Percentiles rank a stretch among this genome's conserved stretches.
phyloP scores from a whole-genome alignment of 2,797 vertebrate species.

The Triplophysa yarkandensis region DNA sequence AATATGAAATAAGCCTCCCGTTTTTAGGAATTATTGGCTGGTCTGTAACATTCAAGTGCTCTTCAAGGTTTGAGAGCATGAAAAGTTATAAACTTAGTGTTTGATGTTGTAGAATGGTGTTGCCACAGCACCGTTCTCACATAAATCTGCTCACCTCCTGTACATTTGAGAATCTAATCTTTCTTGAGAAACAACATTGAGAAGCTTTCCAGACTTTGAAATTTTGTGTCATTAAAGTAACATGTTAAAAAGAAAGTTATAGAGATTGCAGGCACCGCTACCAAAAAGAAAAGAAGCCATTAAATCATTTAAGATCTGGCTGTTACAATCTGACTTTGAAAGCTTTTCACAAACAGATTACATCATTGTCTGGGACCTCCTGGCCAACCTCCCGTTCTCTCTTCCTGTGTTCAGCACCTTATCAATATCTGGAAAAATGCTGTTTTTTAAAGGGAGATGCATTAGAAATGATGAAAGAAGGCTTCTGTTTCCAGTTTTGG shows the following conservation, averaged over 20 bases:
- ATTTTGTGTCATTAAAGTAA: conserved; percentile 1
- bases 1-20: neutral
- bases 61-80: neutral
- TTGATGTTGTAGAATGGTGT: conserved; percentile 6
- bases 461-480: neutral
- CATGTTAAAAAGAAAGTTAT: neutral
- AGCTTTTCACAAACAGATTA: conserved; percentile 63
- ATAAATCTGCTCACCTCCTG: conserved; percentile 31
- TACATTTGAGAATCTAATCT: conserved; percentile 2
- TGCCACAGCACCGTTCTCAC: neutral
- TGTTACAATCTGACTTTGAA: conserved; percentile 50
- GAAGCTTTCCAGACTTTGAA: conserved; percentile 2
- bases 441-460: conserved; percentile 23
- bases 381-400: conserved; percentile 35
- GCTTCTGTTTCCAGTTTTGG: conserved; percentile 51
- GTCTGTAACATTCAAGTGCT: neutral
- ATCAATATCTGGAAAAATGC: conserved; percentile 57
- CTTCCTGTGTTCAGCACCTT: conserved; percentile 56
- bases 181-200: neutral
- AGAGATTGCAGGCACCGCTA: neutral
- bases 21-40: neutral
- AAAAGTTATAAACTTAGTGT: neutral
- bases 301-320: conserved; percentile 35
- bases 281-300: neutral
- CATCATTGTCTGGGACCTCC: conserved; percentile 67